phyloP scores from a whole-genome alignment of 2,113 vertebrate genomes.

The Syrrhaptes paradoxus region DNA sequence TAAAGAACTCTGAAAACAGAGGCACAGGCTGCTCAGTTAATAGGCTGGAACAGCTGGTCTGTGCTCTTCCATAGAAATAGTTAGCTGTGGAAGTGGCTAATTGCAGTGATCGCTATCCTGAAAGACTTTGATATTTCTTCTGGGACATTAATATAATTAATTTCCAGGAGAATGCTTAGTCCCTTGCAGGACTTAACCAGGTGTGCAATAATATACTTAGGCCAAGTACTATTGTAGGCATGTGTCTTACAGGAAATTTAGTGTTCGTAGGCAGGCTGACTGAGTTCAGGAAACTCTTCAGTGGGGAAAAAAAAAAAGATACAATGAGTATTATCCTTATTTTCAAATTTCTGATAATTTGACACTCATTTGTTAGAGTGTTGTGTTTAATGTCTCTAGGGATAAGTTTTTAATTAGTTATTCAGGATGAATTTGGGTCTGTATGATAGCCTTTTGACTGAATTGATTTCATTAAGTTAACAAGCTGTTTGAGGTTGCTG shows the following conservation, averaged over 20 bases:
- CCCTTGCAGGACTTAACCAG: not conserved
- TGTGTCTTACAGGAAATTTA: not conserved
- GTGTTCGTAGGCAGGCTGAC: not conserved
- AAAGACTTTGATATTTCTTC: accelerated
- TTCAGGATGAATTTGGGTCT: not conserved
- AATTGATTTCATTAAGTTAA: not conserved
- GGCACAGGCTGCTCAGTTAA: accelerated
- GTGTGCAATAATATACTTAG: not conserved
- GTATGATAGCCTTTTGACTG: not conserved
- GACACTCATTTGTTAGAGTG: accelerated
- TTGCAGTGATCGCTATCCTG: accelerated
- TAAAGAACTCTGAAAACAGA: accelerated
- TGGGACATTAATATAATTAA: accelerated
- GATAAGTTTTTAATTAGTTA: not conserved
- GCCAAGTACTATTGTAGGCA: not conserved
- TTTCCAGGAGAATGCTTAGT: not conserved
- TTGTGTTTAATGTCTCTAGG: not conserved
- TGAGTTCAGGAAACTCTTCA: not conserved
- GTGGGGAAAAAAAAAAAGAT: not conserved
- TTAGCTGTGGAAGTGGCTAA: accelerated
- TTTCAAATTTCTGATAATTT: not conserved
- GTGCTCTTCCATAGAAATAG: accelerated
- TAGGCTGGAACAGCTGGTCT: not conserved
- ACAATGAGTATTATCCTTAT: not conserved
- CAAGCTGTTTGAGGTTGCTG: not conserved